Percentiles rank a stretch among this genome's conserved stretches.
phyloP scores from a whole-genome alignment of 2,797 vertebrate genomes.

The Protosalanx chinensis region DNA sequence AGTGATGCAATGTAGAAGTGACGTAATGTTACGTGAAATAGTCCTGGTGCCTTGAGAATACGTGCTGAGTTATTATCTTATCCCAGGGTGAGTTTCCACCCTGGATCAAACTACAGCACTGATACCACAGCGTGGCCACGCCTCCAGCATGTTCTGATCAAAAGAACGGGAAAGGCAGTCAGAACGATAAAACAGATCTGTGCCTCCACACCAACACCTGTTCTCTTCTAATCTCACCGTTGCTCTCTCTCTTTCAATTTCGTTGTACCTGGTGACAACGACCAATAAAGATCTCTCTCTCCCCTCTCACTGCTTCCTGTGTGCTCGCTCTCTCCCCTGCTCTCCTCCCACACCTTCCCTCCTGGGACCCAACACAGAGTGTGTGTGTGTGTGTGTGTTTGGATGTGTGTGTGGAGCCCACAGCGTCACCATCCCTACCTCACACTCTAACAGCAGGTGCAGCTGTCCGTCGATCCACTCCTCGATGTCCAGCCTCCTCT shows the following conservation, averaged over 20 bases:
- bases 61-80: constrained; percentile 15
- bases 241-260: constrained; percentile 4
- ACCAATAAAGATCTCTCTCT: constrained; percentile 17
- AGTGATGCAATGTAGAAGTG: not conserved
- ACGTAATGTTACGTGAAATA: not conserved
- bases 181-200: constrained; percentile 24
- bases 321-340: constrained; percentile 15
- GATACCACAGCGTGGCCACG: constrained; percentile 28
- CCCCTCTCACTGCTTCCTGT: constrained; percentile 7
- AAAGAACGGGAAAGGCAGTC: constrained; percentile 6
- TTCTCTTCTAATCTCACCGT: not conserved
- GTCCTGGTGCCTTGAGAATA: not conserved
- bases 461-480: constrained; percentile 91
- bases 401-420: not conserved
- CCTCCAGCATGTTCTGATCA: constrained; percentile 25
- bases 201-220: constrained; percentile 28
- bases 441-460: constrained; percentile 89
- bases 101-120: constrained; percentile 12
- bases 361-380: constrained; percentile 16
- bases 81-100: constrained; percentile 8
- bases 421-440: constrained; percentile 68
- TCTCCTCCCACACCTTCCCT: not conserved
- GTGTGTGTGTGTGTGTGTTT: constrained; percentile 8
- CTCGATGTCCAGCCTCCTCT: constrained; percentile 91
- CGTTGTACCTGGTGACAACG: too few species aligned